Percentiles rank a stretch among this genome's conserved stretches.
phyloP scores from a whole-genome alignment of 2,888 invertebrate species.

The Aporophyla lueneburgensis region DNA sequence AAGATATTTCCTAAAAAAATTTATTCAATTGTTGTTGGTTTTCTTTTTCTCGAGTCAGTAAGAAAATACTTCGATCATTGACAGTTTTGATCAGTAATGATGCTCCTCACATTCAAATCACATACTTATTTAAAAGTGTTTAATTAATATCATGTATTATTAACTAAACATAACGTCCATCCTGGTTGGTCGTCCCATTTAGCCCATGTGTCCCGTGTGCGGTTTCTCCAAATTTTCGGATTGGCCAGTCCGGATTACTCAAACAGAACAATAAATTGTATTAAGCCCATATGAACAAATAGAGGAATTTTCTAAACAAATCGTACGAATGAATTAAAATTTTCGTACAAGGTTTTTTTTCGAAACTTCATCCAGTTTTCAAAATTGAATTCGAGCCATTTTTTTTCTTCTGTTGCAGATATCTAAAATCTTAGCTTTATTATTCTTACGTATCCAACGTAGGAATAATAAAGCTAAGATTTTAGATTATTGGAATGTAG shows the following conservation, averaged over 20 bases:
- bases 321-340: too few relatives aligned
- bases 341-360: neutral
- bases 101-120: too few relatives aligned
- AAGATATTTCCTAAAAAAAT: neutral
- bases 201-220: too few relatives aligned
- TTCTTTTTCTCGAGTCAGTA: too few relatives aligned
- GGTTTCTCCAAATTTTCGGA: neutral
- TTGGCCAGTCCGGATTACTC: neutral
- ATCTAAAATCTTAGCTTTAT: too few relatives aligned
- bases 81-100: too few relatives aligned
- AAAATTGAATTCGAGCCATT: neutral
- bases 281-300: neutral
- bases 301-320: neutral
- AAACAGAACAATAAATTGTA: neutral
- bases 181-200: neutral
- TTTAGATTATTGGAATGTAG: neutral
- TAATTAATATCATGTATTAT: too few relatives aligned
- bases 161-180: neutral
- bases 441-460: too few relatives aligned
- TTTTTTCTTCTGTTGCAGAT: neutral
- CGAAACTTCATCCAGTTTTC: neutral
- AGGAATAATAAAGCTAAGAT: neutral
- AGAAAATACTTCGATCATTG: too few relatives aligned
- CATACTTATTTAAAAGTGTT: too few relatives aligned
- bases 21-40: neutral